These are phyloP conservation scores for Prionailurus bengalensis DNA, from an alignment of 2,113 vertebrate genomes.

Conservation along the genomic window DNA sequence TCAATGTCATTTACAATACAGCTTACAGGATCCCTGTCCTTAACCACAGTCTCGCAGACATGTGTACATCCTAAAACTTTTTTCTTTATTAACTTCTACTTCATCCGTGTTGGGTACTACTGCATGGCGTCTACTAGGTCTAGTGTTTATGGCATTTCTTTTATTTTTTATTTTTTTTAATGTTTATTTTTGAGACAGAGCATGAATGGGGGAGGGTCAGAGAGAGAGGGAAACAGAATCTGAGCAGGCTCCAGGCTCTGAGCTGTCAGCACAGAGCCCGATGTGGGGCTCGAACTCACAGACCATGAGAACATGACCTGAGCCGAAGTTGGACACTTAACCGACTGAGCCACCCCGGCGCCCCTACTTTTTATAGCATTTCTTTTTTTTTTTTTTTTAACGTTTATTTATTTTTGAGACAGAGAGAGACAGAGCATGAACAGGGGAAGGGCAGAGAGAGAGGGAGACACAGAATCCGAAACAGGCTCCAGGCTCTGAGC, in stretches of 20 bases:
- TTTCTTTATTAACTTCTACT: conserved; percentile 40
- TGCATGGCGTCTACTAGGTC: neutral
- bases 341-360: no score
- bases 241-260: no score
- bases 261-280: no score
- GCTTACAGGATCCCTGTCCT: neutral
- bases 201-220: no score
- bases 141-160: neutral
- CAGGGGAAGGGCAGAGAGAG: no score
- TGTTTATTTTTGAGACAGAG: no score
- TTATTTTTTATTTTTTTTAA: neutral
- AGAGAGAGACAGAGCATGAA: no score
- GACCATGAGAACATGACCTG: no score
- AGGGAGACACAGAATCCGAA: neutral
- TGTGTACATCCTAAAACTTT: rapidly evolving
- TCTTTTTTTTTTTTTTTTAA: neutral
- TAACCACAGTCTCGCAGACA: neutral
- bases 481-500: neutral
- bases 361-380: neutral
- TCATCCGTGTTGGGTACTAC: neutral
- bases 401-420: no score
- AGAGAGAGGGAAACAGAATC: no score
- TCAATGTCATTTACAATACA: neutral
- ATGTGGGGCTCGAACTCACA: no score
- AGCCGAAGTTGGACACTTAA: no score